Evolutionary conservation across 2,113 vertebrate species (phyloP).

Genomic region (Ranitomeya variabilis): DNA sequence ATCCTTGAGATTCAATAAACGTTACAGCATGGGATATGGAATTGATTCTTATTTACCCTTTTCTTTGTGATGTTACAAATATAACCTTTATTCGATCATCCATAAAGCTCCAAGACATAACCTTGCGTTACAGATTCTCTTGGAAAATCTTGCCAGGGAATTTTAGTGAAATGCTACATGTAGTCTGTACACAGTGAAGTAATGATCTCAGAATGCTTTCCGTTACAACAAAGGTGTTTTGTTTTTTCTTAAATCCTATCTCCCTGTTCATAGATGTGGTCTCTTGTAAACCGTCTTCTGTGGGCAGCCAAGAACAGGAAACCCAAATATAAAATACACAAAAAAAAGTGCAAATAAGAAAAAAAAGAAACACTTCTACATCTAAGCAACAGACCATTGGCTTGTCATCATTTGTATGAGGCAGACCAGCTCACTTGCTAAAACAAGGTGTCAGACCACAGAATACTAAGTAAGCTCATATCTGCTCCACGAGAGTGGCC

Average conservation of each 20-base stretch:
- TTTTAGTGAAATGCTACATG: background rate
- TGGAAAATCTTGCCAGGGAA: background rate
- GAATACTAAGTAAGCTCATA: background rate
- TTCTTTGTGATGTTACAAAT: background rate
- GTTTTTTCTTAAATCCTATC: background rate
- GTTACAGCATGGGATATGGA: too few species aligned
- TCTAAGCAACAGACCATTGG: conserved; percentile 13
- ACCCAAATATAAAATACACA: conserved; percentile 43
- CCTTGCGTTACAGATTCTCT: background rate
- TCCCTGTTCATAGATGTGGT: conserved; percentile 23
- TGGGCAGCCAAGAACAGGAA: conserved; percentile 50
- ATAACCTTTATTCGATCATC: too few species aligned
- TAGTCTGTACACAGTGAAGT: background rate
- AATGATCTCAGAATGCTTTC: background rate
- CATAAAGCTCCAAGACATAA: background rate
- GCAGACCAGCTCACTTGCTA: background rate
- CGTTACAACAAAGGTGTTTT: conserved; percentile 7
- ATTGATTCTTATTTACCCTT: too few species aligned
- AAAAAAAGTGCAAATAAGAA: conserved; percentile 35
- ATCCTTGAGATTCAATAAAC: too few species aligned
- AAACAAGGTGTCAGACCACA: background rate
- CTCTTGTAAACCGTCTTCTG: conserved; percentile 31
- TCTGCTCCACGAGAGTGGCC: background rate
- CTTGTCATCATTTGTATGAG: background rate
- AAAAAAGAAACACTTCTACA: conserved; percentile 39